phyloP scores from a whole-genome alignment of 2,888 invertebrate species.

The Torymus aiolomorphi region DNA sequence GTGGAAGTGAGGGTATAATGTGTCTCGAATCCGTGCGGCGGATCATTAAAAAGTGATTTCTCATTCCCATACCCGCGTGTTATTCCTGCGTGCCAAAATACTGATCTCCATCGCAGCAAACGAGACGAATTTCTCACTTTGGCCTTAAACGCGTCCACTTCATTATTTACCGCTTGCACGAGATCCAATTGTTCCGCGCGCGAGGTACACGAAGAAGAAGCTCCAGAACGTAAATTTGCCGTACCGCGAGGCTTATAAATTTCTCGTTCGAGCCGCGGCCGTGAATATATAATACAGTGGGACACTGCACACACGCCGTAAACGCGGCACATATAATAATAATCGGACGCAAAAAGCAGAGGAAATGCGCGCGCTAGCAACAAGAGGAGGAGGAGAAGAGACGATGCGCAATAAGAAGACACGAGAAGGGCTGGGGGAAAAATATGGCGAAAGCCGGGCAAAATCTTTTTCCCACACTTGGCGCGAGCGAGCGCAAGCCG shows the following conservation, averaged over 20 bases:
- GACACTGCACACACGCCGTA: slow-evolving; percentile 1
- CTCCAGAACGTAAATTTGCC: background rate
- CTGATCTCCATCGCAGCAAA: too few species aligned
- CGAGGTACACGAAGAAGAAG: too few species aligned
- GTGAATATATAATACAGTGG: too few species aligned
- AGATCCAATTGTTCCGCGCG: too few species aligned
- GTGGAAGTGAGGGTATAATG: too few species aligned
- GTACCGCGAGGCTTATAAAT: slow-evolving; percentile 13
- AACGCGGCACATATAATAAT: slow-evolving; percentile 31
- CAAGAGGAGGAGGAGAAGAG: slow-evolving; percentile 26
- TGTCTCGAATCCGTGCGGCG: too few species aligned
- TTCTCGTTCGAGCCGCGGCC: slow-evolving; percentile 24
- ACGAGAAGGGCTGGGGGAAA: slow-evolving; percentile 17
- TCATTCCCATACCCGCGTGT: too few species aligned
- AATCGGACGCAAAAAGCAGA: background rate
- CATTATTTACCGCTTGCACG: too few species aligned
- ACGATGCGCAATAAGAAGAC: slow-evolving; percentile 5
- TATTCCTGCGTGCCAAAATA: too few species aligned
- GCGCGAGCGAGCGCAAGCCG: slow-evolving; percentile 45
- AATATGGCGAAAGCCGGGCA: slow-evolving; percentile 44
- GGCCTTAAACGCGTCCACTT: too few species aligned
- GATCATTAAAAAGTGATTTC: too few species aligned
- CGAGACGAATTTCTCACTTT: too few species aligned
- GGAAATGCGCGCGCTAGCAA: slow-evolving; percentile 1
- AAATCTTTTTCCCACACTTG: slow-evolving; percentile 63